These are phyloP conservation scores for Rhabdomys pumilio DNA, from an alignment of 2,797 vertebrate genomes.

Conservation along the genomic window DNA sequence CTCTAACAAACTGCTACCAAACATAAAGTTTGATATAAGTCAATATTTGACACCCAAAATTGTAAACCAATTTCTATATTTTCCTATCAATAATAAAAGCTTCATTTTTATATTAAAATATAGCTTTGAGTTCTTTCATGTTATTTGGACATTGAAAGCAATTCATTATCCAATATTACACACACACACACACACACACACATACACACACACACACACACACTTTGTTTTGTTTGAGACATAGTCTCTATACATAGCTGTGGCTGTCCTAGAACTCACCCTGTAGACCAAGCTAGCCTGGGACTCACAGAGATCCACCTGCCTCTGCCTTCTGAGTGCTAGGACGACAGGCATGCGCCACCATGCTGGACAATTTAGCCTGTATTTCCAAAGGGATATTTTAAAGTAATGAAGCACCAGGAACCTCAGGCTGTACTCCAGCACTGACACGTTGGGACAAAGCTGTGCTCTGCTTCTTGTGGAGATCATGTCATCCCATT, in stretches of 20 bases:
- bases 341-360: neutral
- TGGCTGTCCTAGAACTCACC: neutral
- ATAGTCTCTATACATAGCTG: neutral
- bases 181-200: no score
- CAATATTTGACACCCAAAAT: slow-evolving; percentile 48
- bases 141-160: slow-evolving; percentile 67
- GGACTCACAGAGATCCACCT: neutral
- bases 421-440: slow-evolving; percentile 61
- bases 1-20: slow-evolving; percentile 46
- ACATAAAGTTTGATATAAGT: slow-evolving; percentile 50
- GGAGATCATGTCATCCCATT: slow-evolving; percentile 52
- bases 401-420: slow-evolving; percentile 61
- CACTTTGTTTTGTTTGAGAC: neutral
- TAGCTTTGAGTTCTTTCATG: slow-evolving; percentile 39
- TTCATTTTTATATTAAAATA: slow-evolving; percentile 69
- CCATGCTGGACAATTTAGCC: slow-evolving; percentile 34
- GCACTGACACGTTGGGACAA: slow-evolving; percentile 35
- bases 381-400: slow-evolving; percentile 76
- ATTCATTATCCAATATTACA: slow-evolving; percentile 63
- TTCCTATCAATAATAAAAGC: slow-evolving; percentile 59
- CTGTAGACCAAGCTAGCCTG: neutral
- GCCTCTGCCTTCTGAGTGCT: neutral
- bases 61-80: slow-evolving; percentile 51
- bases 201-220: neutral
- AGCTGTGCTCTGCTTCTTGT: slow-evolving; percentile 34